Conservation (phyloP, 2,113 vertebrate species). For the Deroptyus accipitrinus region DNA sequence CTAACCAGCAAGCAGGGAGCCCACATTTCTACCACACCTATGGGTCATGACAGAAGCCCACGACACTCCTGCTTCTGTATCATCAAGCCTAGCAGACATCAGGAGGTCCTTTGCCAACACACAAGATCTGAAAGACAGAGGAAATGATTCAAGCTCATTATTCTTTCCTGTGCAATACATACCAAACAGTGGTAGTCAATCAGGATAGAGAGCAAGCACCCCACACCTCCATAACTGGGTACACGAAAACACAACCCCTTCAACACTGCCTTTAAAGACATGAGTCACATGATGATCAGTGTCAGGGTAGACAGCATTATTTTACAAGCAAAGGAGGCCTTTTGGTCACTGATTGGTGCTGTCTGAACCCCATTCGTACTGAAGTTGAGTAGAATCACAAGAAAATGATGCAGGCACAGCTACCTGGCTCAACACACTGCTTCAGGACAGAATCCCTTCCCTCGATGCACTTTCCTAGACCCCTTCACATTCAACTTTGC, state of each 20-base stretch:
- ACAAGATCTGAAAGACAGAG: neutral
- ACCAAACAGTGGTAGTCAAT: neutral
- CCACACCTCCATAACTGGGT: neutral
- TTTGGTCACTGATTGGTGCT: neutral
- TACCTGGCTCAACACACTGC: neutral
- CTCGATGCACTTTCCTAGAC: fast-evolving
- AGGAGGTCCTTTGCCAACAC: neutral
- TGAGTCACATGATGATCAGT: fast-evolving
- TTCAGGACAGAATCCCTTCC: neutral
- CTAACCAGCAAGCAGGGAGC: neutral
- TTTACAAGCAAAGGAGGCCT: neutral
- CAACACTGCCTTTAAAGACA: neutral
- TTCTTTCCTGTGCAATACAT: no score
- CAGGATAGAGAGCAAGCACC: neutral
- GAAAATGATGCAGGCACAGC: neutral
- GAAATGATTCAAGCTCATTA: fast-evolving
- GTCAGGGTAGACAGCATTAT: neutral
- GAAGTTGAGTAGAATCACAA: fast-evolving
- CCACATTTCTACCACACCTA: neutral
- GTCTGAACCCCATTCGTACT: neutral
- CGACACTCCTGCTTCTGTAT: fast-evolving
- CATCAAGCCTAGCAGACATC: neutral
- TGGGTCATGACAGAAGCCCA: neutral
- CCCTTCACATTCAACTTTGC: no score
- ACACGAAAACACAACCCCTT: fast-evolving